Evolutionary conservation across 2,797 vertebrate genomes (phyloP).

Genomic region (Pogoniulus pusillus): DNA sequence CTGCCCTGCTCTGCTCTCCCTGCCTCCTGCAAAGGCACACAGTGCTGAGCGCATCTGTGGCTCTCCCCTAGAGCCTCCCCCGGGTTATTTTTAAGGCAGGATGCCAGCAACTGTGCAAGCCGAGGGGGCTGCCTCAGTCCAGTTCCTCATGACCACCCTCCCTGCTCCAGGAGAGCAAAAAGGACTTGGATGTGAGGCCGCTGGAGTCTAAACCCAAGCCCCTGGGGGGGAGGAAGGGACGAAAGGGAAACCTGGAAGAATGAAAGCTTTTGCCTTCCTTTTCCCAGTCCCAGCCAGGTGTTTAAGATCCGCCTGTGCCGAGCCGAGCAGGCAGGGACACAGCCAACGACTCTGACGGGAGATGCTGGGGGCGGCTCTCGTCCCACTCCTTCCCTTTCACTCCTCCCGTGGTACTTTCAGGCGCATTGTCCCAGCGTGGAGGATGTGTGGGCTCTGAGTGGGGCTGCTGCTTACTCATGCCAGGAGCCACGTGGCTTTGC

Average conservation of each 20-base stretch:
- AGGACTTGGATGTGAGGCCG: background rate
- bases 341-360: background rate
- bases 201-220: background rate
- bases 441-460: conserved; percentile 31
- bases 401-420: background rate
- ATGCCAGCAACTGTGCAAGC: background rate
- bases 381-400: background rate
- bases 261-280: background rate
- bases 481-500: background rate
- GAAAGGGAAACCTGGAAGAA: background rate
- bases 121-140: background rate
- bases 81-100: background rate
- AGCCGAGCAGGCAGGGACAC: background rate
- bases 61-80: background rate
- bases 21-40: background rate
- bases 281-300: background rate
- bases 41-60: fast-evolving
- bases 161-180: background rate
- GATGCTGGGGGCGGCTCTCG: fast-evolving
- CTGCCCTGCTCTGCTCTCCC: background rate
- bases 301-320: background rate
- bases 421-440: background rate
- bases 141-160: background rate
- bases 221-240: background rate
- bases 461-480: conserved; percentile 31